Conservation (phyloP, 2,888 invertebrate genomes). For the Deilephila elpenor region DNA sequence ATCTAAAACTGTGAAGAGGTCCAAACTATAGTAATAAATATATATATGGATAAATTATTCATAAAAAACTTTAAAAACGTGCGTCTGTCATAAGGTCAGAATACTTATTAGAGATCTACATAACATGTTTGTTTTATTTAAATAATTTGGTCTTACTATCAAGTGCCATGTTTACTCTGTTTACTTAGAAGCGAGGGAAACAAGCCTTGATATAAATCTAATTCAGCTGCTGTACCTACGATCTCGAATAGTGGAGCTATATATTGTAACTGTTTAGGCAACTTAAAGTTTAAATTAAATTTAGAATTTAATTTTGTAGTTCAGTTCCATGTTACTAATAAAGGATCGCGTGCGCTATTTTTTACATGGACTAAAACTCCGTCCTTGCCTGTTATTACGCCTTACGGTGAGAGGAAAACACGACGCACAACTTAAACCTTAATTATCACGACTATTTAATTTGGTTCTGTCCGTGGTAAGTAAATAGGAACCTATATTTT, state of each 20-base stretch:
- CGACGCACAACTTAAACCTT: not conserved
- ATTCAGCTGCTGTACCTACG: not conserved
- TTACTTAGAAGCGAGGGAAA: not conserved
- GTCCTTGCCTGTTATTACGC: constrained; percentile 4
- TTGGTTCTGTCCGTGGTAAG: not conserved
- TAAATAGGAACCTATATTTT: not conserved
- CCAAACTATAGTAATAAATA: too few species aligned
- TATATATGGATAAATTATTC: not conserved
- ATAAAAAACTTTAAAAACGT: not conserved
- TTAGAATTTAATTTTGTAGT: not conserved
- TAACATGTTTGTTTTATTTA: constrained; percentile 3
- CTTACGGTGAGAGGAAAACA: constrained; percentile 12
- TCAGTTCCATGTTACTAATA: not conserved
- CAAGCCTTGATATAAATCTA: constrained; percentile 5
- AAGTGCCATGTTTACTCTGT: not conserved
- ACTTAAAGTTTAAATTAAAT: not conserved
- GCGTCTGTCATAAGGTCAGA: not conserved
- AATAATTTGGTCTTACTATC: not conserved
- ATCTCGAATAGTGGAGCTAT: not conserved
- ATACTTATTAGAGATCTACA: not conserved
- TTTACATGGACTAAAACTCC: not conserved
- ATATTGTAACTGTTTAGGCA: not conserved
- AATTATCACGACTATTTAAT: not conserved
- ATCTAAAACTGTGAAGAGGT: too few species aligned
- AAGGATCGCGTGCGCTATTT: not conserved